Conservation (phyloP, 2,797 vertebrate genomes). For the Picus viridis region DNA sequence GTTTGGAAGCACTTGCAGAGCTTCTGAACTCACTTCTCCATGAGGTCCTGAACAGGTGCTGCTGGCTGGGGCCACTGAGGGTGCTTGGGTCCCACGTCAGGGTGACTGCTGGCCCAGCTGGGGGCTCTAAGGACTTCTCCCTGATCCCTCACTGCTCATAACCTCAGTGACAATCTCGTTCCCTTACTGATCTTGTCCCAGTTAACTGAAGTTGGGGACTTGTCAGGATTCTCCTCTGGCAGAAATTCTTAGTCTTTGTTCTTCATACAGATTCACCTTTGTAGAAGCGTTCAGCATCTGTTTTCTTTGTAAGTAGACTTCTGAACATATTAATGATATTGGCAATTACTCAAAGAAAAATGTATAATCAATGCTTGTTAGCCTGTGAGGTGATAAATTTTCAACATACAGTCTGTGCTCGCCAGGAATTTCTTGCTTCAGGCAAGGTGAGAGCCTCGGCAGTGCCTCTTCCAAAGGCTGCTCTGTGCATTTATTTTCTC, state of each 20-base stretch:
- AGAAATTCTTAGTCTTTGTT: background rate
- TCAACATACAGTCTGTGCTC: constrained; percentile 35
- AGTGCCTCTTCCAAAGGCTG: constrained; percentile 55
- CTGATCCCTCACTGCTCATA: background rate
- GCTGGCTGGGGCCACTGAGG: background rate
- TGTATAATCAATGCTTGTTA: constrained; percentile 58
- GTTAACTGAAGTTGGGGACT: background rate
- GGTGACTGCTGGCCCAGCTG: background rate
- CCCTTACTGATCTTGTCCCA: background rate
- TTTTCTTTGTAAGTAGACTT: constrained; percentile 28
- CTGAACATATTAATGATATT: constrained; percentile 54
- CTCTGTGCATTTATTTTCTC: constrained; percentile 71
- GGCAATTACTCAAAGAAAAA: constrained; percentile 67
- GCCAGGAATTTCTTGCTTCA: constrained; percentile 64
- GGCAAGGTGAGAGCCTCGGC: constrained; percentile 62
- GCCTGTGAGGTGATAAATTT: constrained; percentile 47
- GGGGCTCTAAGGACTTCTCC: background rate
- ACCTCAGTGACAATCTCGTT: background rate
- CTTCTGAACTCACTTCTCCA: background rate
- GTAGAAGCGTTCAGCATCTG: background rate
- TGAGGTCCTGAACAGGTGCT: background rate
- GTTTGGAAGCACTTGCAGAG: background rate
- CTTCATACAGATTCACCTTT: background rate
- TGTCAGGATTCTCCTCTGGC: background rate
- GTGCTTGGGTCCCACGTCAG: rapidly evolving